These are phyloP conservation scores for Thunnus albacares DNA, from an alignment of 2,797 vertebrate species.

Conservation along the genomic window DNA sequence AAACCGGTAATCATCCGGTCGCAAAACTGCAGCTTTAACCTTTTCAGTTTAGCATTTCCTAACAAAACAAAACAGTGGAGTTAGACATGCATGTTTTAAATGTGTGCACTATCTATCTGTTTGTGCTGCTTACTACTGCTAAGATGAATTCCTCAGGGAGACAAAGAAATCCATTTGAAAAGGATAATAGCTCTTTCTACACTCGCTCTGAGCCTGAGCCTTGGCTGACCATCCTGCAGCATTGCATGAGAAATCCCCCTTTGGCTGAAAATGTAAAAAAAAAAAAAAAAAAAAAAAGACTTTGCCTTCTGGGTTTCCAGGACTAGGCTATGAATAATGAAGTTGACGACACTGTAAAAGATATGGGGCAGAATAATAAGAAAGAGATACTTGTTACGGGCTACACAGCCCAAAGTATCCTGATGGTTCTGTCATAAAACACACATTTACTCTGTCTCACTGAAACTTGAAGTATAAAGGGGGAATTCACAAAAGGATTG, in stretches of 20 bases:
- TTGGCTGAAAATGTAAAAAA: slow-evolving; percentile 18
- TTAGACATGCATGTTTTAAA: not conserved
- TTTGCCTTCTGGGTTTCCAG: slow-evolving; percentile 45
- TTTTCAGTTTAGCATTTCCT: not conserved
- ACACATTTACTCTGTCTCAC: not conserved
- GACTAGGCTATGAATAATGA: slow-evolving; percentile 43
- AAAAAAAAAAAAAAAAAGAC: slow-evolving; percentile 33
- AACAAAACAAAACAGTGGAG: not conserved
- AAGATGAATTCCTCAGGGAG: slow-evolving; percentile 23
- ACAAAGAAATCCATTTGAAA: not conserved
- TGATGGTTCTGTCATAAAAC: slow-evolving; percentile 18
- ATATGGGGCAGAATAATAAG: slow-evolving; percentile 20
- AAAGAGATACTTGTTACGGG: slow-evolving; percentile 10
- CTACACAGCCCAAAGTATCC: slow-evolving; percentile 21
- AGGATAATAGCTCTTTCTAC: slow-evolving; percentile 8
- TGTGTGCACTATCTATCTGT: not conserved
- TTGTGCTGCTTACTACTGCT: slow-evolving; percentile 33
- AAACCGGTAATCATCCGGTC: not conserved
- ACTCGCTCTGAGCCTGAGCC: not conserved
- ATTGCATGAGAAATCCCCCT: slow-evolving; percentile 6
- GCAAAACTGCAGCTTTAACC: slow-evolving; percentile 1
- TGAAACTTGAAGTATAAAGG: slow-evolving; percentile 8
- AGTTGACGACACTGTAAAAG: not conserved
- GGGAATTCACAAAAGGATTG: not conserved
- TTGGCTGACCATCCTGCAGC: slow-evolving; percentile 15